phyloP scores from a whole-genome alignment of 2,113 vertebrate genomes.

The Malurus cyaneus region DNA sequence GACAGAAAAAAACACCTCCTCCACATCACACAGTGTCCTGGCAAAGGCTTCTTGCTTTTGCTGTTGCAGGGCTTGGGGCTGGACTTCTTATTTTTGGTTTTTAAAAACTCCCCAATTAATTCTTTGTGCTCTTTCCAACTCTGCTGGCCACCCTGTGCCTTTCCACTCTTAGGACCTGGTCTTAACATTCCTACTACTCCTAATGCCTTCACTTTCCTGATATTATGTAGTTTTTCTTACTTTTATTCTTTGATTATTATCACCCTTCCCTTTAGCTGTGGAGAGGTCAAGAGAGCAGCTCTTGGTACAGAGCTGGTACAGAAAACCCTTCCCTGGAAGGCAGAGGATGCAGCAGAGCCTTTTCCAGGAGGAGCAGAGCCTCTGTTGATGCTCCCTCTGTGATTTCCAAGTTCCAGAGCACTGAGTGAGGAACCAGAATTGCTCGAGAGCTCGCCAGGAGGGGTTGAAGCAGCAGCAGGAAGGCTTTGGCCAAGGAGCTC shows the following conservation, averaged over 20 bases:
- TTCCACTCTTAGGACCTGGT: not conserved
- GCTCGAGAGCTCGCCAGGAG: not conserved
- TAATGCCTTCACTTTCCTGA: not conserved
- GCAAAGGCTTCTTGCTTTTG: not conserved
- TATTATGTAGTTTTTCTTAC: not conserved
- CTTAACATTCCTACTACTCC: not conserved
- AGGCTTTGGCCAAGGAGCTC: not conserved
- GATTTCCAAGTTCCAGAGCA: not conserved
- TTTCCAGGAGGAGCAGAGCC: not conserved
- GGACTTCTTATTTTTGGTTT: not conserved
- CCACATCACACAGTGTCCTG: not conserved
- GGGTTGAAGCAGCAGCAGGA: not conserved
- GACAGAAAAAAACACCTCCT: not conserved
- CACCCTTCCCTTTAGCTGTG: not conserved
- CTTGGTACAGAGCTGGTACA: not conserved
- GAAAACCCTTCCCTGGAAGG: not conserved
- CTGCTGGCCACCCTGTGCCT: not conserved
- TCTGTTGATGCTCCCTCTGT: not conserved
- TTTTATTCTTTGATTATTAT: not conserved
- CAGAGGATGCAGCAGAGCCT: not conserved
- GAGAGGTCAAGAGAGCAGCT: too few relatives aligned
- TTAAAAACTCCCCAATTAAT: not conserved
- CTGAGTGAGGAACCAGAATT: not conserved
- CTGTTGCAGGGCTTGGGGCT: not conserved
- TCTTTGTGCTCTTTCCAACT: not conserved